A percentile compares a stretch with the other conserved stretches of the same genome.
phyloP scores from a whole-genome alignment of 1,140 invertebrate genomes.

The Drosophila sproati region DNA sequence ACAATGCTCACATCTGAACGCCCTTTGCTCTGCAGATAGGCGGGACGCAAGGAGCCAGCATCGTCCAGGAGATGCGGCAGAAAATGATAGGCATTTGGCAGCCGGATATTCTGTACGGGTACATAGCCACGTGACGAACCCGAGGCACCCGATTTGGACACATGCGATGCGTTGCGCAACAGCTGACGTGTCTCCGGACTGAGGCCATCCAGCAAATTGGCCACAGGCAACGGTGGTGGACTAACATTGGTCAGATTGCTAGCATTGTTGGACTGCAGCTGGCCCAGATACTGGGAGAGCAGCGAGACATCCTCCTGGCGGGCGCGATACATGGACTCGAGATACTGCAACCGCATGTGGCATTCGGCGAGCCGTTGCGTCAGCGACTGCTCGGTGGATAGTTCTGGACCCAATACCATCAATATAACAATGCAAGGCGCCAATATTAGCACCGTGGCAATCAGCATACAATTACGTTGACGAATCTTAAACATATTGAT shows the following conservation, averaged over 20 bases:
- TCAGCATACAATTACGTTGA: constrained; percentile 85
- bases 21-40: constrained; percentile 91
- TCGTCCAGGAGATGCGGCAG: constrained; percentile 94
- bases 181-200: constrained; percentile 85
- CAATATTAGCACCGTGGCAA: constrained; percentile 85
- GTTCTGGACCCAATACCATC: constrained; percentile 83
- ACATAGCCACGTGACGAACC: constrained; percentile 48
- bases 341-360: constrained; percentile 89
- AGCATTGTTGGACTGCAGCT: constrained; percentile 52
- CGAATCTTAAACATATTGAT: constrained; percentile 75
- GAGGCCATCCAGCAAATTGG: constrained; percentile 80
- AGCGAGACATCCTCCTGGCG: constrained; percentile 89
- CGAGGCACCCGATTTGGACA: constrained; percentile 4
- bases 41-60: constrained; percentile 91
- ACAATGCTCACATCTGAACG: constrained; percentile 92
- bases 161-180: constrained; percentile 84
- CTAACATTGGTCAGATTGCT: constrained; percentile 44
- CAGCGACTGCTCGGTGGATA: constrained; percentile 88
- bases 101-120: constrained; percentile 85
- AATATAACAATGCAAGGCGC: constrained; percentile 86
- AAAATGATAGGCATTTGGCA: constrained; percentile 94
- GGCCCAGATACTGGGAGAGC: constrained; percentile 87
- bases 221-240: constrained; percentile 46
- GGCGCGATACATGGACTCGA: constrained; percentile 89
- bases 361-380: constrained; percentile 89